A percentile compares a stretch with the other conserved stretches of the same genome.
These are phyloP conservation scores for Lithophane socia DNA, from an alignment of 2,888 invertebrate genomes.

Conservation along the genomic window DNA sequence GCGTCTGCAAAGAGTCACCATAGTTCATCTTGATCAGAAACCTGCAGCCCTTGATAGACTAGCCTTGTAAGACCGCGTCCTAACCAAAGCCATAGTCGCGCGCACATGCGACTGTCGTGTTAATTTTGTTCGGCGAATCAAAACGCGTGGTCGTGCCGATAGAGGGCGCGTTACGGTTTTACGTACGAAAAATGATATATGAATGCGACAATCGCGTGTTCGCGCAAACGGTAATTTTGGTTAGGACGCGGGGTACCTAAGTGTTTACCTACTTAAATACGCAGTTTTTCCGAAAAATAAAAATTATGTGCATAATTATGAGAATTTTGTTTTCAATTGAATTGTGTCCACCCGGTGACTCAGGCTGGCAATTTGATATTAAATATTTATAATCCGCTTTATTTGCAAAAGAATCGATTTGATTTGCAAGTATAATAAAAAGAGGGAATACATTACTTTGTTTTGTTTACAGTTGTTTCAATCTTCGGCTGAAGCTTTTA, in stretches of 20 bases:
- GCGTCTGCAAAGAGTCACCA: not conserved
- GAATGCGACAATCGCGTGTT: not conserved
- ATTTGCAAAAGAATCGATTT: constrained; percentile 47
- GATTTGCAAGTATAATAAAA: constrained; percentile 53
- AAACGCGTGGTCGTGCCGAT: too few relatives aligned
- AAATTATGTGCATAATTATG: constrained; percentile 39
- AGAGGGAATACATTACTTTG: constrained; percentile 29
- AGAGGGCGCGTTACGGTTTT: too few relatives aligned
- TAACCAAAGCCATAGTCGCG: not conserved
- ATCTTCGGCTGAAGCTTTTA: constrained; percentile 2
- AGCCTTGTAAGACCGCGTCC: not conserved
- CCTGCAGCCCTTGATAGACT: not conserved
- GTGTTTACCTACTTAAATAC: not conserved
- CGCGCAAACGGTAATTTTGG: not conserved
- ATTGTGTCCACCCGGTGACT: constrained; percentile 22
- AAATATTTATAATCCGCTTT: constrained; percentile 58
- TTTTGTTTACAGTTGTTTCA: constrained; percentile 30
- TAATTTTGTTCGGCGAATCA: too few relatives aligned
- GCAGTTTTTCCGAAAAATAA: constrained; percentile 9
- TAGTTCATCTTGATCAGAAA: not conserved
- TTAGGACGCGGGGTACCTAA: not conserved
- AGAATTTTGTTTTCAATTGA: constrained; percentile 29
- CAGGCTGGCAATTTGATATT: constrained; percentile 51
- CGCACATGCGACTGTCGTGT: not conserved
- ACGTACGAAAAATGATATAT: not conserved